Conservation (phyloP, 1,140 invertebrate species). For the Paralvinella palmiformis region DNA sequence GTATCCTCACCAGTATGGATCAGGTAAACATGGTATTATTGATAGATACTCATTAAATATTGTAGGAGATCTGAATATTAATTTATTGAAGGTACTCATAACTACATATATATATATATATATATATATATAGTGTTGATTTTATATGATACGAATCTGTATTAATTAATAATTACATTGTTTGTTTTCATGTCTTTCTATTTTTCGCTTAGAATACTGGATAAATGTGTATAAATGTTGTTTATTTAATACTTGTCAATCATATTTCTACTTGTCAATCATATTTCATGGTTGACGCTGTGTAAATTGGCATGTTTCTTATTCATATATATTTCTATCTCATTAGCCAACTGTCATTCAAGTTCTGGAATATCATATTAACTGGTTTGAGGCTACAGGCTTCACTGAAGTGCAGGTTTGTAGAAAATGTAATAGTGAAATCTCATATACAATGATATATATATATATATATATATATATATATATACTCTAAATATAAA, state of each 20-base stretch:
- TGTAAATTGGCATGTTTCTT: background rate
- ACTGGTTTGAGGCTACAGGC: slow-evolving; percentile 49
- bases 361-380: slow-evolving; percentile 55
- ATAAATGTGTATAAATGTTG: too few relatives aligned
- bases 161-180: background rate
- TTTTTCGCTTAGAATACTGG: too few relatives aligned
- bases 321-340: slow-evolving; percentile 12
- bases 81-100: slow-evolving; percentile 1
- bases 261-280: too few relatives aligned
- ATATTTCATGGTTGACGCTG: too few relatives aligned
- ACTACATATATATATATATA: background rate
- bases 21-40: slow-evolving; percentile 34
- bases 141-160: slow-evolving; percentile 5
- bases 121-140: too few relatives aligned
- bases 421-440: background rate
- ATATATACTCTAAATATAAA: background rate
- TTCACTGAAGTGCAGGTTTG: slow-evolving; percentile 43
- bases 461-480: background rate
- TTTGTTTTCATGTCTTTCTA: background rate
- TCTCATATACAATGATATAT: background rate
- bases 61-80: background rate
- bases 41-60: background rate
- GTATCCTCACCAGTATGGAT: slow-evolving; percentile 52
- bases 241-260: too few relatives aligned
- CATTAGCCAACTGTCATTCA: slow-evolving; percentile 49